Evolutionary conservation across 2,888 invertebrate species (phyloP).

Genomic region (Cryptocephalus moraei): DNA sequence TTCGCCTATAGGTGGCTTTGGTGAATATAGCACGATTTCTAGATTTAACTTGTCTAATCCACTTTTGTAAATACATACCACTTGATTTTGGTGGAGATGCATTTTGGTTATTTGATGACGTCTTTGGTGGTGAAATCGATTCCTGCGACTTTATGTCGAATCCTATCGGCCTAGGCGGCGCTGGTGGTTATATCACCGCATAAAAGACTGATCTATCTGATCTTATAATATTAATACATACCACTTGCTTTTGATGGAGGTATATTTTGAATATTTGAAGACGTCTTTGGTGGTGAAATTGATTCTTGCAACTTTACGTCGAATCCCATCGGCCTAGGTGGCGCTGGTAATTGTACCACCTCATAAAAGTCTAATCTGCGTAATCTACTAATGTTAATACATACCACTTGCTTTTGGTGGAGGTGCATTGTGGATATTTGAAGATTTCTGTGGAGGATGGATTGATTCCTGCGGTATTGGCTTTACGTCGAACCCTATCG

Average conservation of each 20-base stretch:
- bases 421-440: too few relatives aligned
- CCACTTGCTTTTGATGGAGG: too few relatives aligned
- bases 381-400: too few relatives aligned
- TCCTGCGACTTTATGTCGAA: neutral
- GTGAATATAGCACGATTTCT: neutral
- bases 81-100: too few relatives aligned
- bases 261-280: neutral
- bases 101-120: neutral
- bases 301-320: neutral
- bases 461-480: constrained; percentile 1
- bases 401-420: too few relatives aligned
- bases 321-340: neutral
- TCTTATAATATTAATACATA: too few relatives aligned
- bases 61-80: too few relatives aligned
- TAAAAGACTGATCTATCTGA: too few relatives aligned
- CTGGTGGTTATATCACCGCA: neutral
- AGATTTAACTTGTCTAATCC: too few relatives aligned
- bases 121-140: constrained; percentile 9
- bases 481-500: constrained; percentile 1
- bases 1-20: neutral
- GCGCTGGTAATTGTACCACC: neutral
- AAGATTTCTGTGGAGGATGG: constrained; percentile 8
- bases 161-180: neutral
- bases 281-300: neutral
- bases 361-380: too few relatives aligned